Conservation (phyloP, 2,113 vertebrate species). For the Tupaia chinensis region DNA sequence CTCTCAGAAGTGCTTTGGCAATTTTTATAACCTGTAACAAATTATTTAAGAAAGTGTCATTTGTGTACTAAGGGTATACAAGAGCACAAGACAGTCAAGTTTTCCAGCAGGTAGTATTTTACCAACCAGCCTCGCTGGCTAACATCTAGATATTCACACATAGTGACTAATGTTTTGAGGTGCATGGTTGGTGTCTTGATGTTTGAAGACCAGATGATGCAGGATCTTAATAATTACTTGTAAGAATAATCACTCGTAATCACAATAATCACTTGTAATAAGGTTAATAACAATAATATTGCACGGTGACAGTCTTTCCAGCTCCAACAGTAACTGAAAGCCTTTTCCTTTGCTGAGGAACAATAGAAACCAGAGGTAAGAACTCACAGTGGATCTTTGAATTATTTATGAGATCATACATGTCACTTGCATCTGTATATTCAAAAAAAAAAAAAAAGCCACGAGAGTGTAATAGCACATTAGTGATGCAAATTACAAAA, state of each 20-base stretch:
- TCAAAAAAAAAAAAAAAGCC: conserved; percentile 16
- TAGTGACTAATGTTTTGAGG: conserved; percentile 57
- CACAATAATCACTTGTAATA: conserved; percentile 71
- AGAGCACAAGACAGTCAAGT: neutral
- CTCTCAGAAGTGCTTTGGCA: neutral
- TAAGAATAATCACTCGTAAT: conserved; percentile 69
- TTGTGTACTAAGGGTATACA: neutral
- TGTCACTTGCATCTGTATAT: conserved; percentile 73
- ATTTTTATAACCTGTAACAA: conserved; percentile 20
- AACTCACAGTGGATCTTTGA: conserved; percentile 66
- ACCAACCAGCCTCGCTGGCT: neutral
- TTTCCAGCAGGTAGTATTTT: neutral
- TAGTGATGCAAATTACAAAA: conserved; percentile 77
- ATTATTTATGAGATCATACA: conserved; percentile 80
- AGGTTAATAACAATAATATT: conserved; percentile 64
- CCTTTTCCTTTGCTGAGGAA: conserved; percentile 55
- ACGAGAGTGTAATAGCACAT: conserved; percentile 63
- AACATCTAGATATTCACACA: neutral
- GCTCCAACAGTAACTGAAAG: conserved; percentile 44
- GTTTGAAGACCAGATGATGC: conserved; percentile 39
- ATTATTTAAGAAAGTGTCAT: conserved; percentile 32
- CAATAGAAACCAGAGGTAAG: conserved; percentile 74
- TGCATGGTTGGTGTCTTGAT: conserved; percentile 16
- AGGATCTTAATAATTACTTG: conserved; percentile 52
- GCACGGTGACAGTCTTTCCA: conserved; percentile 47